Percentiles rank a stretch among this genome's conserved stretches.
phyloP scores from a whole-genome alignment of 2,113 vertebrate species.

The Heterochromis multidens region DNA sequence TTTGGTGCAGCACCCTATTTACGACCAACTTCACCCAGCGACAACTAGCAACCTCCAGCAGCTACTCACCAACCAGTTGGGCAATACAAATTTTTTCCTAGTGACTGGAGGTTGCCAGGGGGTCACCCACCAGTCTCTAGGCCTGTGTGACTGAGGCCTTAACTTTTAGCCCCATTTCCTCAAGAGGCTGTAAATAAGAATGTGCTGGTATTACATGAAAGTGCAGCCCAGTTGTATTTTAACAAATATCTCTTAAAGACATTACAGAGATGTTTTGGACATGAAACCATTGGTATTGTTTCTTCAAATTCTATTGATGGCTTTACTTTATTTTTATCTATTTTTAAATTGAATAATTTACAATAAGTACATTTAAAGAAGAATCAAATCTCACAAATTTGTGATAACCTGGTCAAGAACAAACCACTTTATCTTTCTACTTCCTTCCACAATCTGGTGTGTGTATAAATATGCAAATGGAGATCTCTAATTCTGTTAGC shows the following conservation, averaged over 20 bases:
- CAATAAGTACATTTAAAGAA: background rate
- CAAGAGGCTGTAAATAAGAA: too few species aligned
- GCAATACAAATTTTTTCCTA: too few species aligned
- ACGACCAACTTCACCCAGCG: too few species aligned
- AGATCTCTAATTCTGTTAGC: background rate
- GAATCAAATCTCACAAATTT: background rate
- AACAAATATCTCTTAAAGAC: too few species aligned
- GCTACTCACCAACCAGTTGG: too few species aligned
- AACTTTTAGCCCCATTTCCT: too few species aligned
- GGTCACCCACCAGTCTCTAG: too few species aligned
- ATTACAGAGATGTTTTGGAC: background rate
- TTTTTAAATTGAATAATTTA: background rate
- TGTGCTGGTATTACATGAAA: background rate
- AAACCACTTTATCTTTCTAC: background rate
- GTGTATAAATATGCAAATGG: background rate
- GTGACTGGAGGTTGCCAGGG: too few species aligned
- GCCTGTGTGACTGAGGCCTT: too few species aligned
- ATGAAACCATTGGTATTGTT: background rate
- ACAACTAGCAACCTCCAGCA: too few species aligned
- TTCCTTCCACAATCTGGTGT: background rate
- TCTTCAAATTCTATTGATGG: background rate
- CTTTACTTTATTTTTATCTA: background rate
- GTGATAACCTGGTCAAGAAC: too few species aligned
- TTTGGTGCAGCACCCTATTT: too few species aligned
- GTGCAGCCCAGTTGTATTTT: rapidly evolving